Evolutionary conservation across 2,797 vertebrate species (phyloP), one percentile per base, ranked within the genome.

Genomic region (Hybognathus amarus): DNA sequence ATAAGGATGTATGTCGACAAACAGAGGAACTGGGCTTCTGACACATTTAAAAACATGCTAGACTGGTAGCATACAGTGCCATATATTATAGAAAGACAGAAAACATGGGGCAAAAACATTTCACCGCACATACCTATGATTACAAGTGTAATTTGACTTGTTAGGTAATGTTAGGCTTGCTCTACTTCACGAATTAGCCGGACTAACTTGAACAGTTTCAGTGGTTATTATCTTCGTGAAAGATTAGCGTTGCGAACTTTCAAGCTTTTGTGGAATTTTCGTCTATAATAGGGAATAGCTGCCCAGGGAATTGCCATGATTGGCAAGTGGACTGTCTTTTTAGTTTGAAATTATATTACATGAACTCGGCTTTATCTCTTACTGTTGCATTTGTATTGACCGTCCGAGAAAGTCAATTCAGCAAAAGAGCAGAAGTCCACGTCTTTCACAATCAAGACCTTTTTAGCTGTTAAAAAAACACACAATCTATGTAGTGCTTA

Each of bases 1-100:
- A 27, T n/a, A 36, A 80, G 66, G 56, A 38, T 73, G 30, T 79
- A 13, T 73, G 20, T 1, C 30, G 36, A 17, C 77, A 79, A 68
- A 80, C 27, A 17, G 18, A 68, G 22, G 27, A 73, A 73, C 54
- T 38, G 22, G 5, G 2, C 20, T 36, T 63, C 40, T 74, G 59
- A 52, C 30, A 54, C 18, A 11, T 20, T 64, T 82, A 74, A 74
- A 82, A 70, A 66, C 20, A 10, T 52, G n/a, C 66, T 20, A 42
- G 24, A 45, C 67, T 15, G 18, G 1, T 42, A n/a, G 20, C 18
- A 69, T 47, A 30, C 17, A 70, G 2, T 38, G 45, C 18, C 7
- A 67, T 15, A 69, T 38, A 38, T 68, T 18, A 79, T 18, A 5
- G 15, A 15, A 11, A 54, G 11, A 38, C 18, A n/a, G 67, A n/a